Conservation (phyloP, 1,140 invertebrate genomes). For the Wasmannia auropunctata region DNA sequence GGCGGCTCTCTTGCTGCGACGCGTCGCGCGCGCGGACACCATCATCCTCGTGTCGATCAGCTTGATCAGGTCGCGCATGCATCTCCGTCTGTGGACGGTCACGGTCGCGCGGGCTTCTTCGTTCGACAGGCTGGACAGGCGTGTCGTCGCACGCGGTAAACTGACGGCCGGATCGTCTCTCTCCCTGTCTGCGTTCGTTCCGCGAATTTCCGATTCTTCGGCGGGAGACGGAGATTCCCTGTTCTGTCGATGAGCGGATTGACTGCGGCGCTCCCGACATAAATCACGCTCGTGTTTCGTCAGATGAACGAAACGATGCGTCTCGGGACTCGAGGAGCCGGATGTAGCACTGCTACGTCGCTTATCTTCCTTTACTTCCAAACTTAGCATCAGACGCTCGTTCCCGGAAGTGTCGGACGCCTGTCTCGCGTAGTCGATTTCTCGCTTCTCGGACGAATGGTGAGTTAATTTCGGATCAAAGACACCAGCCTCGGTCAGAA, state of each 20-base stretch:
- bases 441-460: background rate
- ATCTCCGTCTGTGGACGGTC: slow-evolving; percentile 66
- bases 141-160: background rate
- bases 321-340: background rate
- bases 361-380: background rate
- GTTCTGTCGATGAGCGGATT: background rate
- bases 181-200: background rate
- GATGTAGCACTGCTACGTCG: background rate
- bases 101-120: background rate
- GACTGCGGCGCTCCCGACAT: background rate
- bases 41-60: slow-evolving; percentile 82
- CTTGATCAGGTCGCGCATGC: slow-evolving; percentile 80
- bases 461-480: background rate
- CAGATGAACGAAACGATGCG: background rate
- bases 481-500: background rate
- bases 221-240: background rate
- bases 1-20: background rate
- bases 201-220: background rate
- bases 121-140: background rate
- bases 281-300: slow-evolving; percentile 11
- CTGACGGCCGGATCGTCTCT: background rate
- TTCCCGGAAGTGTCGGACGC: background rate
- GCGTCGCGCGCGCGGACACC: slow-evolving; percentile 40
- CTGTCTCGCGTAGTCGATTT: background rate
- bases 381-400: background rate